Base-by-base conservation (phyloP, 2,113 vertebrate species). In the Columba janthina region DNA sequence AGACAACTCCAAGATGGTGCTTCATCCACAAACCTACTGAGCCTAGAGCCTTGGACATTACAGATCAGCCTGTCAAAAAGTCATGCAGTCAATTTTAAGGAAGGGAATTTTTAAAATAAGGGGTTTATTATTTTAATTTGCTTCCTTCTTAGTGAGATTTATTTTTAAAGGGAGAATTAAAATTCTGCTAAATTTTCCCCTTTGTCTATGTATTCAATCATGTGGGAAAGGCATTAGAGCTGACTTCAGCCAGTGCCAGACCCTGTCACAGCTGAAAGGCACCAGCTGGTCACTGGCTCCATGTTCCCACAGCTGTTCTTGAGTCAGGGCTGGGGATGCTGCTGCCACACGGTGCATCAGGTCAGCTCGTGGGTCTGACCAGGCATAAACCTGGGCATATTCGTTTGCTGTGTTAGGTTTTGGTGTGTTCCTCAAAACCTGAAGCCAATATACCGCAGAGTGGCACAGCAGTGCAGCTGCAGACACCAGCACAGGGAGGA, bases 221-320 rank as follows among this genome's bases (percentile, higher is more conserved):
- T 5, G 29, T 31, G 19, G 26, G 28, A 80, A 79, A 56, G 11
- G 40, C 66, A 38, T 22, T 78, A 50, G 16, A 56, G 24, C 22
- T 31, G 32, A 32, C 56, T 62, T 38, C 24, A 57, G 26, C 17
- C 42, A 51, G 34, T 4, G 34, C 48, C 69, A 69, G 56, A 50
- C 19, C 12, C 3, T 8, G 28, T 29, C 29, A 34, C 22, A 14
- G 46, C 31, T 29, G 31, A 69, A 61, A 32, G 31, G 22, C 69
- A 42, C 0, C 1, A 42, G 36, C 32, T 1, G 3, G 29, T 74
- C 75, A 46, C 38, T 36, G 46, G 14, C n/a, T 62, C 48, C 2
- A 0, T 28, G 28, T 25, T 73, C 56, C 65, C 50, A 38, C 0
- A 1, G 44, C 19, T 0, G 2, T 8, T 64, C 31, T 5, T 21